These are phyloP conservation scores for Glyphotaelius pellucidus DNA, from an alignment of 2,888 invertebrate species.

Conservation along the genomic window DNA sequence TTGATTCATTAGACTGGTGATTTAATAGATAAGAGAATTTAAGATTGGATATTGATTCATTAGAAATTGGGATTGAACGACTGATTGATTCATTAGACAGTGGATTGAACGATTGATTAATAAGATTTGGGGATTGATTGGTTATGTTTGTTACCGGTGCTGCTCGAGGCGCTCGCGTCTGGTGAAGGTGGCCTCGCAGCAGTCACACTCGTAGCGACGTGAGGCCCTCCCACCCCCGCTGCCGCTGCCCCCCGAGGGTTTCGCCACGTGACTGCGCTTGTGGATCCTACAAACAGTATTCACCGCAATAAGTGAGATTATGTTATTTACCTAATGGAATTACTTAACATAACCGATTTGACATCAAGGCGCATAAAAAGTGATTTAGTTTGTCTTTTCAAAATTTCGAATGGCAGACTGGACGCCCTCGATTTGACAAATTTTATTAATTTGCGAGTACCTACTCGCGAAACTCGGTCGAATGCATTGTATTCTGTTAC, in stretches of 20 bases:
- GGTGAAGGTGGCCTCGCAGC: conserved; percentile 74
- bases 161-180: conserved; percentile 74
- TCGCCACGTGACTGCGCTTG: conserved; percentile 72
- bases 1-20: too few species aligned
- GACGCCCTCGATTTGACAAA: too few species aligned
- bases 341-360: too few species aligned
- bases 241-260: conserved; percentile 69
- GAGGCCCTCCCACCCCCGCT: conserved; percentile 68
- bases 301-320: not conserved
- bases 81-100: not conserved
- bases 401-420: too few species aligned
- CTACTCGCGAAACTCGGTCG: too few species aligned
- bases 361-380: too few species aligned
- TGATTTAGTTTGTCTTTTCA: too few species aligned
- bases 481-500: too few species aligned
- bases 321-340: too few species aligned
- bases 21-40: too few species aligned
- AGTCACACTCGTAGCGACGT: conserved; percentile 75
- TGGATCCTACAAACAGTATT: conserved; percentile 71
- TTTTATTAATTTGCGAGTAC: too few species aligned
- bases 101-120: not conserved
- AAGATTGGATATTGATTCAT: too few species aligned
- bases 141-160: conserved; percentile 70
- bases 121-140: not conserved
- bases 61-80: not conserved